Percentiles rank a stretch among this genome's conserved stretches.
These are phyloP conservation scores for Grapholita molesta DNA, from an alignment of 1,140 invertebrate species.

Conservation along the genomic window DNA sequence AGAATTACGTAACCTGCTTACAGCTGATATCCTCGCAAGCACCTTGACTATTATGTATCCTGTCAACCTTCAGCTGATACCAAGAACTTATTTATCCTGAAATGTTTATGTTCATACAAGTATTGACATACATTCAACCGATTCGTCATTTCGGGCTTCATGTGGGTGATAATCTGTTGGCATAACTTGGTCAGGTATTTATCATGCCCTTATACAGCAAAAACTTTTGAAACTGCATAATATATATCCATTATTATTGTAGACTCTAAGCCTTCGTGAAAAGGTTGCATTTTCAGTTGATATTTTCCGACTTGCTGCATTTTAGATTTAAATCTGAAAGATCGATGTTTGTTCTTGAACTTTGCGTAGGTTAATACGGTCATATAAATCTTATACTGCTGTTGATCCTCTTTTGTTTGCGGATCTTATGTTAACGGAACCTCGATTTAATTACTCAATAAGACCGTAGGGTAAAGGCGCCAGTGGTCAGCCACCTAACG, in stretches of 20 bases:
- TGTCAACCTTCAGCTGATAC: neutral
- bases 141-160: neutral
- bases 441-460: neutral
- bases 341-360: neutral
- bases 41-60: neutral
- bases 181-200: neutral
- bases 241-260: neutral
- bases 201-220: neutral
- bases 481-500: too few species aligned
- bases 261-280: neutral
- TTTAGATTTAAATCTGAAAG: neutral
- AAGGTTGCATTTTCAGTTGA: neutral
- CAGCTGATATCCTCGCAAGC: too few species aligned
- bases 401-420: neutral
- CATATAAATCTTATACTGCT: neutral
- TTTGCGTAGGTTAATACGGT: neutral
- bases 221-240: neutral
- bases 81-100: neutral
- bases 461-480: neutral
- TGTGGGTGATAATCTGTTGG: neutral
- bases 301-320: neutral
- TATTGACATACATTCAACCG: neutral
- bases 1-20: too few species aligned
- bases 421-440: neutral
- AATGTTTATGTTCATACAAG: neutral